phyloP scores from a whole-genome alignment of 2,113 vertebrate species.

The Dipodomys merriami region DNA sequence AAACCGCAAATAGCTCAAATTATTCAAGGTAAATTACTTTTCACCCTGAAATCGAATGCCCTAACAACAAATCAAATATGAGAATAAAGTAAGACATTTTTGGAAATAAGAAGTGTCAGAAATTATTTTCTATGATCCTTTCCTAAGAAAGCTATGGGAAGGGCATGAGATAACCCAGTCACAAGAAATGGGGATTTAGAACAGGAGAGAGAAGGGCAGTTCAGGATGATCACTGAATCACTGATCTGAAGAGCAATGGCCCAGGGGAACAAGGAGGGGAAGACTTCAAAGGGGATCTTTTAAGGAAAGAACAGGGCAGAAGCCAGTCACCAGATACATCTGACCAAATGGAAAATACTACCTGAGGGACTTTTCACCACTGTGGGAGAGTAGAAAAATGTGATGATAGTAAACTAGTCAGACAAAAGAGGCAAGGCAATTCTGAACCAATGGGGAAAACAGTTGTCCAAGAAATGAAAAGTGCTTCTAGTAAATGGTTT shows the following conservation, averaged over 20 bases:
- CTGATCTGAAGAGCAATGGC: not conserved
- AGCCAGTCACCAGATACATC: not conserved
- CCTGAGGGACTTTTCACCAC: not conserved
- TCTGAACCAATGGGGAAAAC: not conserved
- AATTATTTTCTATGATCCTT: not conserved
- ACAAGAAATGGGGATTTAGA: not conserved
- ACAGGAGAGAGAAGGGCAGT: not conserved
- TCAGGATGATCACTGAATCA: not conserved
- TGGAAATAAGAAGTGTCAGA: not conserved
- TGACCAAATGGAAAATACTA: not conserved
- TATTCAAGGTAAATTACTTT: slow-evolving; percentile 18
- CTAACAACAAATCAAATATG: not conserved
- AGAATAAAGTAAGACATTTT: not conserved
- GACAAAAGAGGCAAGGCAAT: not conserved
- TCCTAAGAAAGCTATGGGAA: not conserved
- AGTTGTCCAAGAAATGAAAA: not conserved
- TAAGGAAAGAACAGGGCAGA: not conserved
- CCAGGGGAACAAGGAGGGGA: not conserved
- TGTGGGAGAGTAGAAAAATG: not conserved
- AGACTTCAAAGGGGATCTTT: not conserved
- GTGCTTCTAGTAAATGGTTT: not conserved
- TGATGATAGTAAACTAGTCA: not conserved
- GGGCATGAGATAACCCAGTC: not conserved
- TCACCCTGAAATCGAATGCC: not conserved
- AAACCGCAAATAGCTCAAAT: not conserved